Conservation (phyloP, 2,888 invertebrate species). For the Meganola albula region DNA sequence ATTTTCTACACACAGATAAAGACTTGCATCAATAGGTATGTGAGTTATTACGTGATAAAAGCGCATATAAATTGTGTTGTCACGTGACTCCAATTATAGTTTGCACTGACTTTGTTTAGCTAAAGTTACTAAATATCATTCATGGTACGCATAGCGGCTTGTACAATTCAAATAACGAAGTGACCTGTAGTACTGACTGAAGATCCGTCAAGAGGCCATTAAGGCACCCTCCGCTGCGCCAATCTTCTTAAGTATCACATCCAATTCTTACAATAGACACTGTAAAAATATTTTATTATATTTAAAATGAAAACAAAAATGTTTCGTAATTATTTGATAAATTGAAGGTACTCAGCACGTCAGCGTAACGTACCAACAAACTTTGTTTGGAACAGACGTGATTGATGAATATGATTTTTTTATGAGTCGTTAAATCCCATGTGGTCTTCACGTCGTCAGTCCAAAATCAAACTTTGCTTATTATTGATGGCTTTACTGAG, state of each 20-base stretch:
- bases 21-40: too few relatives aligned
- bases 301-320: constrained; percentile 29
- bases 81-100: constrained; percentile 34
- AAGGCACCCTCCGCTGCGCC: constrained; percentile 64
- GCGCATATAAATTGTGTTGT: constrained; percentile 9
- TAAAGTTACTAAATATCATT: constrained; percentile 53
- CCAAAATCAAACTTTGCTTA: constrained; percentile 26
- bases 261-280: constrained; percentile 53
- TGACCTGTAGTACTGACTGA: constrained; percentile 66
- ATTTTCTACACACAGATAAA: too few relatives aligned
- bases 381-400: constrained; percentile 30
- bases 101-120: constrained; percentile 28
- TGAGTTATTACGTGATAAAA: constrained; percentile 17
- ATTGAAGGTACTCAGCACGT: constrained; percentile 25
- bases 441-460: constrained; percentile 19
- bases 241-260: constrained; percentile 68
- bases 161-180: constrained; percentile 73
- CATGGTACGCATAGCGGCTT: constrained; percentile 57
- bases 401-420: constrained; percentile 35
- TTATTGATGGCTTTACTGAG: constrained; percentile 25
- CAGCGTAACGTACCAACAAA: constrained; percentile 24
- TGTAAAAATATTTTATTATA: constrained; percentile 40
- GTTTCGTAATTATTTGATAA: constrained; percentile 31
- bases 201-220: constrained; percentile 71
- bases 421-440: constrained; percentile 33